Base-by-base conservation (phyloP, 2,113 vertebrate genomes). In the Hippocampus comes region DNA sequence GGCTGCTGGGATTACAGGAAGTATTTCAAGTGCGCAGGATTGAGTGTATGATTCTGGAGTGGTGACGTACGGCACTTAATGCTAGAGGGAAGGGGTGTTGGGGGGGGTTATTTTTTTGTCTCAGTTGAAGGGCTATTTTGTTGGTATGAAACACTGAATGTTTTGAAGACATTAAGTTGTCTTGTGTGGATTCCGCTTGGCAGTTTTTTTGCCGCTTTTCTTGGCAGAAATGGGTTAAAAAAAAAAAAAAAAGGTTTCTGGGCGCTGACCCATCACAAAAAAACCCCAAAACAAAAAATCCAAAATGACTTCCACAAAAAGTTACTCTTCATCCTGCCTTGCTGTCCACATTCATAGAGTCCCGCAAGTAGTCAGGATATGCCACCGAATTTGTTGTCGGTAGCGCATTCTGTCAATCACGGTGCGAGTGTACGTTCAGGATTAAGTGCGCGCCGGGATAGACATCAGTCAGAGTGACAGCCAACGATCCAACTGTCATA, bases 401-500 rank as follows among this genome's bases (percentile, higher is more conserved):
- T 23, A 51, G 74, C 74, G 76, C 63, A 72, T 75, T 57, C 74
- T 77, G 78, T 79, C 56, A 1, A 78, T 85, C 78, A 67, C 55
- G 2, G 42, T 65, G 71, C 66, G 42, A 17, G n/a, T 66, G n/a
- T 46, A 81, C 21, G 76, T 80, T 83, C 78, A 86, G 87, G 87
- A 84, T 87, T 82, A 81, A 82, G 80, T 81, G 82, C 18, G 67
- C 51, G 48, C 49, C 49, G 78, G 83, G 74, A 87, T 78, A 80
- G 84, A 86, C 89, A 89, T 88, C 86, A 80, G 83, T 89, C 86
- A 87, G 0, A 65, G 75, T 89, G 87, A 88, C 87, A 88, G 87
- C 73, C 87, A 85, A 78, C 87, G 82, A 88, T 89, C 81, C 78
- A 67, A 55, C 81, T 85, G 87, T 90, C 87, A 86, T 80, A 79